phyloP scores from a whole-genome alignment of 64 coral and sea anemone species.

The Porites lutea region DNA sequence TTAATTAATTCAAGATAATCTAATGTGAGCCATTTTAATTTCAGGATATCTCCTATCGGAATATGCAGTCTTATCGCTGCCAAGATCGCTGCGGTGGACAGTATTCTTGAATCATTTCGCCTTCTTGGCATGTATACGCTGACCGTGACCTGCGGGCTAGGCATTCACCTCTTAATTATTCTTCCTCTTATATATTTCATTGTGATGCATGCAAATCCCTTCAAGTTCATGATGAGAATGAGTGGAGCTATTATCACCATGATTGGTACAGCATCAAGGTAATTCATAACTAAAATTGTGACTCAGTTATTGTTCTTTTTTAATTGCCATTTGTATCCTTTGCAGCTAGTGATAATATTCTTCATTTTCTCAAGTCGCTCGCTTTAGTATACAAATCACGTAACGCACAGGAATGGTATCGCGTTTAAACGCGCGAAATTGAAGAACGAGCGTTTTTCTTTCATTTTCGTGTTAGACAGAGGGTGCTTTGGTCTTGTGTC shows the following conservation, averaged over 20 bases:
- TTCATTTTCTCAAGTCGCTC: too few relatives aligned
- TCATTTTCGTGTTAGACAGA: too few relatives aligned
- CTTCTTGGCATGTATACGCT: conserved; percentile 71
- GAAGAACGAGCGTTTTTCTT: too few relatives aligned
- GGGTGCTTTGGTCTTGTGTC: too few relatives aligned
- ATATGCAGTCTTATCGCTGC: conserved; percentile 88
- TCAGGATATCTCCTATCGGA: conserved; percentile 79
- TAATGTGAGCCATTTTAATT: not conserved
- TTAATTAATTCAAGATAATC: too few relatives aligned
- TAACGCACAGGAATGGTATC: too few relatives aligned
- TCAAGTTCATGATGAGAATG: conserved; percentile 67
- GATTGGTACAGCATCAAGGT: conserved; percentile 91
- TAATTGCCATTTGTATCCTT: too few relatives aligned
- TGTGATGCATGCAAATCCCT: conserved; percentile 80
- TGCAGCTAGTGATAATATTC: too few relatives aligned
- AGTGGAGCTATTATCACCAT: conserved; percentile 77
- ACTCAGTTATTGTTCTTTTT: not conserved
- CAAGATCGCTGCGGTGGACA: conserved; percentile 75
- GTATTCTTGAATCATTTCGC: conserved; percentile 41
- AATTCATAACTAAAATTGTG: not conserved
- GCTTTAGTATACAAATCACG: too few relatives aligned
- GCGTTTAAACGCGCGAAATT: too few relatives aligned
- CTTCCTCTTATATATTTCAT: conserved; percentile 81
- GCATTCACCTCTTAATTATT: conserved; percentile 61
- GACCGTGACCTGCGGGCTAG: conserved; percentile 54